Evolutionary conservation across 2,888 invertebrate genomes (phyloP), one percentile per base, ranked within the genome.

Genomic region (Loripinus fragilis): DNA sequence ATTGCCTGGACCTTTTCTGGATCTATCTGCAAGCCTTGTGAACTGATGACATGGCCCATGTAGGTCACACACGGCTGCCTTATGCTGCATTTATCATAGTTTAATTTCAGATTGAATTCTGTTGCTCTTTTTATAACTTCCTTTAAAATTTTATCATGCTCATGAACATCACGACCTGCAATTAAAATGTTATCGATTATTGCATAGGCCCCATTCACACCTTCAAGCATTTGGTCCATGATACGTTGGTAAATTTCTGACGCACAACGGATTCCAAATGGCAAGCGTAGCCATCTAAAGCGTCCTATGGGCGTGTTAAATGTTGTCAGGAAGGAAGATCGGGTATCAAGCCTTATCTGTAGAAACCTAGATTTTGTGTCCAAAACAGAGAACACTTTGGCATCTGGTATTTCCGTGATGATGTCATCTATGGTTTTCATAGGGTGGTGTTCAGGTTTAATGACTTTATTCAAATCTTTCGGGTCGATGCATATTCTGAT

Each of bases 141-240:
- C 23, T n/a, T 17, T 10, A 86, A 38, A 0, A 81, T 80, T 41
- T 45, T 48, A 52, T 86, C 80, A 74, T 82, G 83, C 55, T 80
- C 80, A 45, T 42, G 52, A 1, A 35, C 75, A 12, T 77, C 83
- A 28, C 55, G 20, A 1, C 83, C 81, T 23, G 66, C 65, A n/a
- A 81, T 55, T 0, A 86, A 23, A 10, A 86, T 75, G 41, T 87
- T 86, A 71, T 87, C 86, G 50, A 77, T 77, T 0, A 87, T 78
- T 2, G 60, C n/a, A 20, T 71, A 50, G 0, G 81, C 71, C 28
- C 85, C 81, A 35, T 52, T 50, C 38, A 87, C 52, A 0, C 83
- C 82, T 65, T 75, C 78, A 20, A 86, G 45, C 0, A 35, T 75
- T n/a, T 76, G 20, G 15, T 84, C 67, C 17, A 69, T 38, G 2